Base-by-base conservation (phyloP, 2,113 vertebrate species). In the Thermophis baileyi region DNA sequence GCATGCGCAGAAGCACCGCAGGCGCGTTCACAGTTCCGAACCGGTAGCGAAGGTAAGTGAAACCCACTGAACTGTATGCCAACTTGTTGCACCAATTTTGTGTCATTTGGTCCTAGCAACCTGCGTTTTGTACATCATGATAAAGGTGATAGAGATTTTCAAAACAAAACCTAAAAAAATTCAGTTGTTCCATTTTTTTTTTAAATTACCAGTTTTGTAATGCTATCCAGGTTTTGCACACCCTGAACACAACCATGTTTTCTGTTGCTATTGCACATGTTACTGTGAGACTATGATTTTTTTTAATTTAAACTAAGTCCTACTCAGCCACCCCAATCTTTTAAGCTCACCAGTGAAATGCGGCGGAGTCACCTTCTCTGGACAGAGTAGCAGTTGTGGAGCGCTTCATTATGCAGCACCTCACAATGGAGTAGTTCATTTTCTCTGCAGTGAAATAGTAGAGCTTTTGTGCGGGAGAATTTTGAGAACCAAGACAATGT, bases 381-480 rank as follows among this genome's bases (percentile, higher is more conserved):
- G 87, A 89, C 93, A 93, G 27, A 69, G 55, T 9, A 94, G 22
- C 89, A 91, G 6, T 51, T 60, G 94, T 49, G 55, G 93, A 91
- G 81, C 93, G 51, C 85, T 57, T 93, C 89, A 91, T 90, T 3
- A 4, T 11, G 63, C 16, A 60, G 74, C 90, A 35, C 7, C 46
- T 60, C 50, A 87, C 85, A 88, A 92, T 92, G 53, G 85, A 60
- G 85, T n/a, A 35, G 40, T 92, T 95, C 91, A 94, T 9, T 51
- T 93, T 94, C 94, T 87, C 57, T 14, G 46, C 20, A 47, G 25
- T 22, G 85, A 69, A 20, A 49, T 24, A 47, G 22, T 18, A 51
- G 18, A 87, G 6, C 24, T 93, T 95, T 74, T 1, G 0, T 92
- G 60, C 8, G 6, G 89, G 90, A 93, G 89, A 86, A 74, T 90